Base-by-base conservation (phyloP, 2,888 invertebrate genomes). In the Bombylius major region DNA sequence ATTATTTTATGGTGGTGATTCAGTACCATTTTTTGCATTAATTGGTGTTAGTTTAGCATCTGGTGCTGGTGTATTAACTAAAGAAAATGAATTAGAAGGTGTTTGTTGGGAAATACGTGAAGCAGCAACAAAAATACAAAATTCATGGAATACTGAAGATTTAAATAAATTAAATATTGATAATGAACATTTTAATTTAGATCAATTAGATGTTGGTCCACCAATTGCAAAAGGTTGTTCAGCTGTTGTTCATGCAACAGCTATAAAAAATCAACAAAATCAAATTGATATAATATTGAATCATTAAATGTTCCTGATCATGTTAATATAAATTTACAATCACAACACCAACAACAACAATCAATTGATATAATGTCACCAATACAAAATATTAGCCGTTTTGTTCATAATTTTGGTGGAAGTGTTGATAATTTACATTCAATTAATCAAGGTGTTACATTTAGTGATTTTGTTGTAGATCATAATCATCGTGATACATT, bases 201-300 rank as follows among this genome's bases (percentile, higher is more conserved):
- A 79, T 51, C 77, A 84, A 65, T 76, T 88, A 58, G 77, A 79
- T 56, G 78, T 89, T 61, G 88, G 87, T 1, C 78, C 81, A 45
- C 77, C 82, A 4, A 83, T 91, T 62, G 87, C 84, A 7, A 87
- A 89, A 70, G 90, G 90, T 14, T 85, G 87, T 67, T 86, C 85
- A 61, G 89, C 87, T 34, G 88, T 86, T 36, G 88, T 91, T 2
- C 88, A 89, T 70, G 80, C 83, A 5, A 86, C 86, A 3, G 77
- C 78, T 56, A 73, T 80, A 53, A 79, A 77, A 61, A 61, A 14
- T 5, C 47, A 14, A 47, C 14, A 46, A 46, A 4, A 46, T 7
- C 45, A 46, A 46, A 64, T 63, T 56, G 60, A 58, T 3, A 55
- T 7, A 23, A 32, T 39, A 31, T 31, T 9, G n/a, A 47, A 36